A percentile compares a stretch with the other conserved stretches of the same genome.
Evolutionary conservation across 2,113 vertebrate genomes (phyloP).

Genomic region (Meleagris gallopavo): DNA sequence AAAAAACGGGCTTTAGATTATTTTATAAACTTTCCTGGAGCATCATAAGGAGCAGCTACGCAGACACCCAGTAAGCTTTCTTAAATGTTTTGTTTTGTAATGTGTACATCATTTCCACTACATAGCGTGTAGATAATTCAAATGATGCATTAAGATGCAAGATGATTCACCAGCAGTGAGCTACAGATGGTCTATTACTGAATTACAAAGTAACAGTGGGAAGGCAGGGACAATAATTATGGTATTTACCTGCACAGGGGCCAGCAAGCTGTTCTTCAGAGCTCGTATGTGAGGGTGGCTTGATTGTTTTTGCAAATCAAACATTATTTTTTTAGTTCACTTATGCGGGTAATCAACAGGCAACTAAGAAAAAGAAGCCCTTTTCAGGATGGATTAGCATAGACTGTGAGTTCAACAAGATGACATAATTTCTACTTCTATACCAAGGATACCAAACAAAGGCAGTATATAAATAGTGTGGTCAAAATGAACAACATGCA

Average conservation of each 20-base stretch:
- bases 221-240: neutral
- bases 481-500: neutral
- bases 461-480: neutral
- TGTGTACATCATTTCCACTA: neutral
- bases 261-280: constrained; percentile 49
- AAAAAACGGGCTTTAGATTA: neutral
- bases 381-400: constrained; percentile 14
- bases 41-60: neutral
- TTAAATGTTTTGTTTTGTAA: neutral
- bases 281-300: neutral
- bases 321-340: constrained; percentile 10
- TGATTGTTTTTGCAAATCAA: neutral
- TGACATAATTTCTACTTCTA: neutral
- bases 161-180: constrained; percentile 8
- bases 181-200: constrained; percentile 18
- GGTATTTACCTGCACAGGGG: constrained; percentile 36
- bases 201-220: constrained; percentile 4
- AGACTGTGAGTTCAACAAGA: neutral
- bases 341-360: neutral
- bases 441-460: neutral
- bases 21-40: neutral
- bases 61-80: neutral
- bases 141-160: neutral
- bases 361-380: constrained; percentile 17
- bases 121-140: neutral